Base-by-base conservation (phyloP, 2,888 invertebrate genomes). In the Eledona agricola region DNA sequence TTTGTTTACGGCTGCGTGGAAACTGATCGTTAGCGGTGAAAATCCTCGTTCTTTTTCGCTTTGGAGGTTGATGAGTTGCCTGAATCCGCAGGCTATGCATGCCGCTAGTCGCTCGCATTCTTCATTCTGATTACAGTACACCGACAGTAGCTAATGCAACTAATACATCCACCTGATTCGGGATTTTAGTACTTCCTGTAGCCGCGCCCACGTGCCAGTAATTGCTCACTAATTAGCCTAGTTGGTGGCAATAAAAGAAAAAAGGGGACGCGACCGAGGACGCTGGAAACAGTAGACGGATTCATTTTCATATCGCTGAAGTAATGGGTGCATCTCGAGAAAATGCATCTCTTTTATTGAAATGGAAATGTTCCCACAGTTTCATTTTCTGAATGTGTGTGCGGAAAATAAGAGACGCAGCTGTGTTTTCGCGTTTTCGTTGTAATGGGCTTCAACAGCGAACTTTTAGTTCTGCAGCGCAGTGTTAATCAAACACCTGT, bases 31-130 rank as follows among this genome's bases (percentile, higher is more conserved):
- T 31, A 31, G 31, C n/a, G 31, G 31, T 31, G 31, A 31, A 31
- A 31, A n/a, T n/a, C n/a, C n/a, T n/a, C 4, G 31, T 31, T 12
- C 31, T 16, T 31, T 42, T 12, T 28, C 7, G 10, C 22, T 19
- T n/a, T 29, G 29, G 31, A 13, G 9, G 26, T 11, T 23, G 23
- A 42, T 11, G 29, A 17, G 42, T 19, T n/a, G 16, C 40, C 11
- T 28, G 31, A 19, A 25, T 32, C 47, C 37, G 13, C 29, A 22
- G 37, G 47, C 37, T 37, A 37, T 9, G 7, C 15, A 29, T 13
- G 26, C 47, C 47, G 47, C 47, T 47, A 47, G 37, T 28, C 37
- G 47, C 37, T 47, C 35, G 45, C 45, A 45, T 45, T 45, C 45
- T 45, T 42, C 31, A 29, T 25, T 16, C 10, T 25, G 35, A 47